These are phyloP conservation scores for Taxidea taxus DNA, from an alignment of 2,113 vertebrate genomes.

Conservation along the genomic window DNA sequence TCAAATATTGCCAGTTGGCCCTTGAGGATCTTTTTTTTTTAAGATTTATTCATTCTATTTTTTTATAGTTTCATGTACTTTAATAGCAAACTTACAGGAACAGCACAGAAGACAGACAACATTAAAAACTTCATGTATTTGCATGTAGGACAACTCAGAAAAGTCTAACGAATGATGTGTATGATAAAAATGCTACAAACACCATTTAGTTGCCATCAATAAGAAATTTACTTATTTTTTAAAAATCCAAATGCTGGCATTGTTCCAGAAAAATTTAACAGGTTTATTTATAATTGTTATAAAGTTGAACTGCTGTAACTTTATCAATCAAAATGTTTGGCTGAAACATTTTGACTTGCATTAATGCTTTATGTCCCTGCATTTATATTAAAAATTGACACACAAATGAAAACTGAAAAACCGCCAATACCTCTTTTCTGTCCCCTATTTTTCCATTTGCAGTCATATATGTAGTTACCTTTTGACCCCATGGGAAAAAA, in stretches of 20 bases:
- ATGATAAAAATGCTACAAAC: slow-evolving; percentile 89
- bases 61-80: too few relatives aligned
- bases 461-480: too few relatives aligned
- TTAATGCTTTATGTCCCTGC: slow-evolving; percentile 77
- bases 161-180: background rate
- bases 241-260: slow-evolving; percentile 90
- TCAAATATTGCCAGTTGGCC: background rate
- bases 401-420: too few relatives aligned
- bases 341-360: slow-evolving; percentile 79
- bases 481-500: too few relatives aligned
- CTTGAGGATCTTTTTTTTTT: background rate
- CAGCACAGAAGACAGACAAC: too few relatives aligned
- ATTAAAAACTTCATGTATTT: slow-evolving; percentile 81
- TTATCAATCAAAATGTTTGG: slow-evolving; percentile 66
- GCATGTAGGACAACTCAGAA: slow-evolving; percentile 87
- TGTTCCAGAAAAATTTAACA: slow-evolving; percentile 88
- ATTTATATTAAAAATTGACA: slow-evolving; percentile 81
- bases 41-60: background rate
- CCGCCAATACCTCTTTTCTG: too few relatives aligned
- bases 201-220: slow-evolving; percentile 87
- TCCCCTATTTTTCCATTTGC: too few relatives aligned
- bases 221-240: slow-evolving; percentile 87
- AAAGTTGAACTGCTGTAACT: slow-evolving; percentile 85
- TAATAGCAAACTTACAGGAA: too few relatives aligned
- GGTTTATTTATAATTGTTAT: slow-evolving; percentile 86